Conservation (phyloP, 2,888 invertebrate genomes). For the Phania funesta region DNA sequence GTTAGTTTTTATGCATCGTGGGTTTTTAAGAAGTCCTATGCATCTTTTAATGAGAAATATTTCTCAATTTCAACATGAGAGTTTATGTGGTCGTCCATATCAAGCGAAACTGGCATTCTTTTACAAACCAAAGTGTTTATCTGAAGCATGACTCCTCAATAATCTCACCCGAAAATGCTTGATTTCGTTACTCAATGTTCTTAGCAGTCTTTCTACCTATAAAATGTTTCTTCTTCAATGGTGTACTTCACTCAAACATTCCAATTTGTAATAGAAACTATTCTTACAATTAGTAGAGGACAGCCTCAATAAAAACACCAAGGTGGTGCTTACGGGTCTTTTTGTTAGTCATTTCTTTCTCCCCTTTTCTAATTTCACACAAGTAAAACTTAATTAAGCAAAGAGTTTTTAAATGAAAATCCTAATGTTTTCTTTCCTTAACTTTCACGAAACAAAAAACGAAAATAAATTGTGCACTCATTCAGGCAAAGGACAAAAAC, state of each 20-base stretch:
- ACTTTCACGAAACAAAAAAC: neutral
- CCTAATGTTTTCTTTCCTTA: neutral
- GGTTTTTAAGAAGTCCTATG: too few species aligned
- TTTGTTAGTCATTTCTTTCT: neutral
- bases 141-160: too few species aligned
- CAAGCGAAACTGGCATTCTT: too few species aligned
- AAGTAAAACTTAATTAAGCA: slow-evolving; percentile 59
- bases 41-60: too few species aligned
- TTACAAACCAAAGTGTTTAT: too few species aligned
- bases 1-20: too few species aligned
- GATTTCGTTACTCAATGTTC: too few species aligned
- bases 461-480: slow-evolving; percentile 46
- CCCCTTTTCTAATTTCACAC: neutral
- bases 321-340: neutral
- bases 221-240: too few species aligned
- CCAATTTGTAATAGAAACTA: slow-evolving; percentile 28
- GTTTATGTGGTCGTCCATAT: too few species aligned
- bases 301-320: neutral
- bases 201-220: too few species aligned
- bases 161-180: too few species aligned
- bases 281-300: slow-evolving; percentile 16
- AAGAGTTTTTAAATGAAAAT: slow-evolving; percentile 48
- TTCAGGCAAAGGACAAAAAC: slow-evolving; percentile 5
- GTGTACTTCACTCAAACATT: slow-evolving; percentile 30
- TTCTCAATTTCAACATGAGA: too few species aligned